Base-by-base conservation (phyloP, 2,797 vertebrate species). In the Halcyon leucocephala region DNA sequence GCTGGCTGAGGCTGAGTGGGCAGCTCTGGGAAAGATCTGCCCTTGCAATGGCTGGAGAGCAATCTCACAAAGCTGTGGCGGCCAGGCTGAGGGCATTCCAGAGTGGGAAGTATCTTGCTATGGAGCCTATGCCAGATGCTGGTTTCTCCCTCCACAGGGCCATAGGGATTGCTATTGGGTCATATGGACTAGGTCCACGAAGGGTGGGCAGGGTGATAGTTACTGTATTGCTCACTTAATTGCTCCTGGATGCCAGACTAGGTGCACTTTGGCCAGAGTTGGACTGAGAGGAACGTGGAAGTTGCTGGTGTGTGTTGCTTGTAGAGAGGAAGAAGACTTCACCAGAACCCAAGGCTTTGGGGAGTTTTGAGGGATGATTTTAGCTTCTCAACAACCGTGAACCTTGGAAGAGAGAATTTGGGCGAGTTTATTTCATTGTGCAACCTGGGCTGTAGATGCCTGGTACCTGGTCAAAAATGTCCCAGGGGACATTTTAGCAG, bases 1-100 rank as follows among this genome's bases (percentile, higher is more conserved):
- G 26, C 46, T 72, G 1, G 1, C 26, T 37, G 33, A 60, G 49
- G 22, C n/a, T 46, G 37, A 13, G 17, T 1, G 2, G 0, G 3
- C 22, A 24, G 83, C 9, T 54, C 51, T n/a, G 58, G 57, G 33
- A 58, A 33, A 28, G 41, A 26, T 14, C 42, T 58, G 46, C 57
- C 25, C 25, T 64, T 46, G 35, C 25, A 28, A 35, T 6, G 25
- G 55, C 62, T 70, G 70, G 57, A 82, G 62, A 70, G 21, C 64
- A 29, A 65, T 52, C 41, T 72, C 52, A 12, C 2, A 0, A 10
- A 76, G 16, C 39, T 5, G 1, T 7, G 28, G 57, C 6, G 28
- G 57, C 10, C 3, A 2, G 18, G 39, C 29, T 69, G 58, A 66
- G 51, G 37, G 33, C 15, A 24, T 35, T 17, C 35, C 18, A 4